Evolutionary conservation across 2,797 vertebrate genomes (phyloP).

Genomic region (Squalus acanthias): DNA sequence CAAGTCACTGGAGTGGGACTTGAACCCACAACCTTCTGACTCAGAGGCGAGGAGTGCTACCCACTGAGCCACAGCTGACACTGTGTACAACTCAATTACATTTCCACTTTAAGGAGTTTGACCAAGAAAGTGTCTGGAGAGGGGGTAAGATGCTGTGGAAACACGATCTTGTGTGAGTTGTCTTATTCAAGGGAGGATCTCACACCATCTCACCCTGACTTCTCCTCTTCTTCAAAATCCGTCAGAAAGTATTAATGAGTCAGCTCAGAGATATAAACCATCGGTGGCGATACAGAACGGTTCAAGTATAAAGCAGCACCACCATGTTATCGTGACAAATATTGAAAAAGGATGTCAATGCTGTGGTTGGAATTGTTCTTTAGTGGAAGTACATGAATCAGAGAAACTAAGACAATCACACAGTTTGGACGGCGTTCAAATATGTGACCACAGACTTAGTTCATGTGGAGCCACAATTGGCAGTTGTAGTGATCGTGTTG

Average conservation of each 20-base stretch:
- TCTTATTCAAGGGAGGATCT: neutral
- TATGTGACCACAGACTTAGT: conserved; percentile 24
- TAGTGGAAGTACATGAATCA: neutral
- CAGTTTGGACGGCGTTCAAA: neutral
- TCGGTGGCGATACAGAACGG: neutral
- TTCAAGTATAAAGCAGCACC: neutral
- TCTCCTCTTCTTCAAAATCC: neutral
- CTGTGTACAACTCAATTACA: neutral
- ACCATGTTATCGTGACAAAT: neutral
- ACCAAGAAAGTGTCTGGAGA: neutral
- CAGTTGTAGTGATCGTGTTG: neutral
- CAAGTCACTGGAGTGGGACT: no score
- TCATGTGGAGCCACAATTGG: conserved; percentile 28
- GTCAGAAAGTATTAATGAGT: neutral
- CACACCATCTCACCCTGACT: neutral
- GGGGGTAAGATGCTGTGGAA: neutral
- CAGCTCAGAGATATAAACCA: neutral
- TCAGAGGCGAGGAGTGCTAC: no score
- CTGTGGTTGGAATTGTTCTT: neutral
- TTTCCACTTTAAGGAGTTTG: neutral
- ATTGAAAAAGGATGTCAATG: neutral
- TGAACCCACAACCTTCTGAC: no score
- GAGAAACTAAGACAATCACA: neutral
- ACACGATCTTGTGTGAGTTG: neutral
- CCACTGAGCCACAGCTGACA: no score